Conservation (phyloP, 2,797 vertebrate genomes). For the Fringilla coelebs region DNA sequence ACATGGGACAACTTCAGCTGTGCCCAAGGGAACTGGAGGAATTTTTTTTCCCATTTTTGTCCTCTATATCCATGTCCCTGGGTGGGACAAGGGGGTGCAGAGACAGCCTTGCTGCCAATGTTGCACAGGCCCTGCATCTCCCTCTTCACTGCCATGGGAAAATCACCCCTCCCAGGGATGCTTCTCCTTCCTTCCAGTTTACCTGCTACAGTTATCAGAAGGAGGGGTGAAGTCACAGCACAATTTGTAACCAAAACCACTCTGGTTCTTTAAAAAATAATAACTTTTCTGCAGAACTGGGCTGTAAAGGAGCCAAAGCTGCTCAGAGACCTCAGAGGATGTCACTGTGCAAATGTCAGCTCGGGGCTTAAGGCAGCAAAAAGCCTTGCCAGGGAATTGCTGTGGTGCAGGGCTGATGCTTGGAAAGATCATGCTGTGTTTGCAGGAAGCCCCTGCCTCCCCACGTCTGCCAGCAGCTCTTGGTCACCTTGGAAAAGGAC, state of each 20-base stretch:
- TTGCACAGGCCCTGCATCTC: not conserved
- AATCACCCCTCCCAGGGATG: not conserved
- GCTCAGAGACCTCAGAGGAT: not conserved
- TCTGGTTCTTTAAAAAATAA: not conserved
- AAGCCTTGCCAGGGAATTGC: not conserved
- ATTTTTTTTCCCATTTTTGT: not conserved
- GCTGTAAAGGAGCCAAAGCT: not conserved
- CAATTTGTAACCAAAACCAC: fast-evolving
- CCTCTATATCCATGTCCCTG: fast-evolving
- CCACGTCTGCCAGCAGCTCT: not conserved
- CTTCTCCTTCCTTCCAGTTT: not conserved
- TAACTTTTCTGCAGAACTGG: not conserved
- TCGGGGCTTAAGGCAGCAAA: not conserved
- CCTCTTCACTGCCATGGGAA: not conserved
- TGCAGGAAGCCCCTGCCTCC: not conserved
- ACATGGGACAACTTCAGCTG: not conserved
- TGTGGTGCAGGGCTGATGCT: not conserved
- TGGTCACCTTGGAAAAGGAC: not conserved
- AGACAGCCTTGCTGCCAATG: fast-evolving
- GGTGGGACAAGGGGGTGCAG: not conserved
- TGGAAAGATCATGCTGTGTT: not conserved
- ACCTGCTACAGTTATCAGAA: not conserved
- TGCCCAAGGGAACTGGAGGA: not conserved
- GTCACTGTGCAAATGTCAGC: constrained; percentile 20
- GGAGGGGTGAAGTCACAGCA: not conserved